Conservation (phyloP, 2,113 vertebrate species). For the Pyxicephalus adspersus region DNA sequence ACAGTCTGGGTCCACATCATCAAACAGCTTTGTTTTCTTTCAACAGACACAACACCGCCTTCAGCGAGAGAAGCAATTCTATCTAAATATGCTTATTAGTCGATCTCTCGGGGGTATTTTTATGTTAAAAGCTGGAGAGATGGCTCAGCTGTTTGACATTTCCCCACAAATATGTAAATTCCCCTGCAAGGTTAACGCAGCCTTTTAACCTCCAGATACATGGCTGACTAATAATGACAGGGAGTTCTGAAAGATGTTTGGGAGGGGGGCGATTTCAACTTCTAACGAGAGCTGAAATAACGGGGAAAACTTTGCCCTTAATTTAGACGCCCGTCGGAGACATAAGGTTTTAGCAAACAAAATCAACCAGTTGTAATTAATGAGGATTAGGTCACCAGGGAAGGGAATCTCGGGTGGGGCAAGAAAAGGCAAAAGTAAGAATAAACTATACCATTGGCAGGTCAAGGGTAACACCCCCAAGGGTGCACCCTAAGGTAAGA, state of each 20-base stretch:
- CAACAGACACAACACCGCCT: constrained; percentile 44
- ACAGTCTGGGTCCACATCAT: constrained; percentile 14
- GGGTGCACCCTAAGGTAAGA: too few species aligned
- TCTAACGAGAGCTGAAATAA: constrained; percentile 39
- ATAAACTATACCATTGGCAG: too few species aligned
- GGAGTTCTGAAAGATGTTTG: constrained; percentile 9
- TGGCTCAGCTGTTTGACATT: constrained; percentile 56
- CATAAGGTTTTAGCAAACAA: background rate
- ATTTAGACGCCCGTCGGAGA: background rate
- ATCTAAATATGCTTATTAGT: constrained; percentile 56
- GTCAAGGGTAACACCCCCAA: too few species aligned
- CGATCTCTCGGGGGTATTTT: constrained; percentile 43
- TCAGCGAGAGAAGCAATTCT: constrained; percentile 48
- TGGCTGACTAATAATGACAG: constrained; percentile 44
- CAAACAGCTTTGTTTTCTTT: constrained; percentile 47
- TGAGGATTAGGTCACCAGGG: background rate
- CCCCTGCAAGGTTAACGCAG: constrained; percentile 52
- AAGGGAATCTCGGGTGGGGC: too few species aligned
- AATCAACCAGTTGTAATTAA: too few species aligned
- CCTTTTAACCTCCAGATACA: constrained; percentile 54
- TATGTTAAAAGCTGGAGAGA: constrained; percentile 53
- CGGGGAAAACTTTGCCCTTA: constrained; percentile 46
- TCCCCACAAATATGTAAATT: constrained; percentile 53
- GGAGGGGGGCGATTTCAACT: constrained; percentile 15
- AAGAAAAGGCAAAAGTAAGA: too few species aligned